phyloP scores from a whole-genome alignment of 2,888 invertebrate species.

The Steinernema carpocapsae region DNA sequence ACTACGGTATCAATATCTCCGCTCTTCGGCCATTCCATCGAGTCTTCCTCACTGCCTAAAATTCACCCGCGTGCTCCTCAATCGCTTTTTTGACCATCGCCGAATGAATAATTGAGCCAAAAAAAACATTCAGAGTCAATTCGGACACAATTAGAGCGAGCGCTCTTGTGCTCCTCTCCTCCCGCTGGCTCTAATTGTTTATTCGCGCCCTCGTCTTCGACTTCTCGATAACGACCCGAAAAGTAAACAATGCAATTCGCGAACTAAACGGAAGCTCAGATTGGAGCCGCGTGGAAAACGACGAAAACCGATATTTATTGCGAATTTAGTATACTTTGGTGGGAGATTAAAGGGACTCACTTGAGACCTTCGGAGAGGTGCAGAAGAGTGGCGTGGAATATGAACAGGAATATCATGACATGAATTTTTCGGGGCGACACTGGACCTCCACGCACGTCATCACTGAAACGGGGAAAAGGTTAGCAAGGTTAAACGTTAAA shows the following conservation, averaged over 20 bases:
- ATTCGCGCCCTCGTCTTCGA: slow-evolving; percentile 22
- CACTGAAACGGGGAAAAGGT: slow-evolving; percentile 16
- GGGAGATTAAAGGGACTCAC: neutral
- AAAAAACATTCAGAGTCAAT: neutral
- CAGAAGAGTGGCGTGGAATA: slow-evolving; percentile 26
- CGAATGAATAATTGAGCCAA: slow-evolving; percentile 11
- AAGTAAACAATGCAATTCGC: slow-evolving; percentile 33
- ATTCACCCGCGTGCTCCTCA: too few relatives aligned
- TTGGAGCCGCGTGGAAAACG: neutral
- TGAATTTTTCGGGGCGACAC: neutral
- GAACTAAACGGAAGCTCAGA: slow-evolving; percentile 31
- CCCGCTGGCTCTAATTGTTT: slow-evolving; percentile 23
- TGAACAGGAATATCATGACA: slow-evolving; percentile 25
- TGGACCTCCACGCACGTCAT: slow-evolving; percentile 4
- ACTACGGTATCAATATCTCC: too few relatives aligned
- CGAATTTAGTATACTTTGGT: neutral
- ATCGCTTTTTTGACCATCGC: slow-evolving; percentile 1
- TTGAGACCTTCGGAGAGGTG: slow-evolving; percentile 24
- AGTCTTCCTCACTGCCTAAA: too few relatives aligned
- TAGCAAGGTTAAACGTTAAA: too few relatives aligned
- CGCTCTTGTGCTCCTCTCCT: slow-evolving; percentile 1
- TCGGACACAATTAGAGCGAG: slow-evolving; percentile 9
- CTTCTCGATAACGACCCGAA: slow-evolving; percentile 14
- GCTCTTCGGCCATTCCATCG: too few relatives aligned
- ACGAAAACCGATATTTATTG: neutral